Evolutionary conservation across 2,797 vertebrate genomes (phyloP).

Genomic region (Mus spretus): DNA sequence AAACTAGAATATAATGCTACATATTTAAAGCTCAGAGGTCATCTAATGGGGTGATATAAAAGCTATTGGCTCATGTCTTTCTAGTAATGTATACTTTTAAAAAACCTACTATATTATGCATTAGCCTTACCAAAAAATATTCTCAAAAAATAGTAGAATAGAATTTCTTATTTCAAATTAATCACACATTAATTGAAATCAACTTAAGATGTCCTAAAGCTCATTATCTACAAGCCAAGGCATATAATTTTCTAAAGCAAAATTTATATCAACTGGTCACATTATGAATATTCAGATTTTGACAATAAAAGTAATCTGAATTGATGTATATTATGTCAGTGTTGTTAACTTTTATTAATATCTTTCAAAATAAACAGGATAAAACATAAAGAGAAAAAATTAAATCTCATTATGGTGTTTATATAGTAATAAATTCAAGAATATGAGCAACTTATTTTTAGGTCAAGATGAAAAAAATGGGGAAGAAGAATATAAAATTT

Average conservation of each 20-base stretch:
- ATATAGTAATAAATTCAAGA: neutral
- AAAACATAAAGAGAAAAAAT: neutral
- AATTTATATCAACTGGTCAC: neutral
- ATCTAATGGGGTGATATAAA: neutral
- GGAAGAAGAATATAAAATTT: neutral
- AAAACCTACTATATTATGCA: neutral
- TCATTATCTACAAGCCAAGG: neutral
- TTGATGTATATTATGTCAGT: neutral
- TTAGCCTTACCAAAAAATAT: neutral
- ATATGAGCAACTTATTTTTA: neutral
- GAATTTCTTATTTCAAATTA: neutral
- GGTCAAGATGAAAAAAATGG: constrained; percentile 17
- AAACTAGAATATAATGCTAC: neutral
- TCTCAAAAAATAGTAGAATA: neutral
- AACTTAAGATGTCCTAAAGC: neutral
- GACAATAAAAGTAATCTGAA: neutral
- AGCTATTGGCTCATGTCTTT: neutral
- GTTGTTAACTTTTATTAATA: neutral
- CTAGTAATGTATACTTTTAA: neutral
- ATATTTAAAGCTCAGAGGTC: neutral
- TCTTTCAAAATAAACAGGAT: constrained; percentile 56
- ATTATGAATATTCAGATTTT: constrained; percentile 9
- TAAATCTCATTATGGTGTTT: neutral
- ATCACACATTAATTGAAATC: neutral
- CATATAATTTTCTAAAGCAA: neutral